These are phyloP conservation scores for Plotosus lineatus DNA, from an alignment of 2,113 vertebrate species.

Conservation along the genomic window DNA sequence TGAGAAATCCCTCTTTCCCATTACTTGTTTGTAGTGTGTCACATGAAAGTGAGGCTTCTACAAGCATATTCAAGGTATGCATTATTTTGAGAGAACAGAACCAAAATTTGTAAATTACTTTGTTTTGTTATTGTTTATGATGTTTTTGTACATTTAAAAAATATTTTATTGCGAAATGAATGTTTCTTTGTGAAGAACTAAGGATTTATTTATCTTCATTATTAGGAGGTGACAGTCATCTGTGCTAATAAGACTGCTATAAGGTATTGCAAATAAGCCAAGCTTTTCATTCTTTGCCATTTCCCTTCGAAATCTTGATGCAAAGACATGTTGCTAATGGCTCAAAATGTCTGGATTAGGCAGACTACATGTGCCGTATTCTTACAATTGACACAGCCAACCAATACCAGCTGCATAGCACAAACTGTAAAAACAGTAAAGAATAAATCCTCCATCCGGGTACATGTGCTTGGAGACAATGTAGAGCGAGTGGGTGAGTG, in stretches of 20 bases:
- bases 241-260: constrained; percentile 46
- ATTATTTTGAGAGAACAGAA: background rate
- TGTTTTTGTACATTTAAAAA: background rate
- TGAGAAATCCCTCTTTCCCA: background rate
- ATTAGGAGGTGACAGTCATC: constrained; percentile 55
- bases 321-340: constrained; percentile 2
- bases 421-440: constrained; percentile 44
- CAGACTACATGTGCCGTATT: constrained; percentile 50
- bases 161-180: too few relatives aligned
- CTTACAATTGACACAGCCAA: constrained; percentile 45
- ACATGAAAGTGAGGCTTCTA: background rate
- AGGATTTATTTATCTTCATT: constrained; percentile 29
- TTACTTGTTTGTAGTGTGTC: constrained; percentile 13
- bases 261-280: constrained; percentile 57
- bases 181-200: background rate
- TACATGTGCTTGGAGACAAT: constrained; percentile 46
- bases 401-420: constrained; percentile 61
- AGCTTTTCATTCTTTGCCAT: background rate
- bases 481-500: constrained; percentile 58
- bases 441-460: constrained; percentile 29
- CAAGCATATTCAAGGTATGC: constrained; percentile 26
- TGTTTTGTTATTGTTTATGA: too few relatives aligned
- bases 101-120: background rate
- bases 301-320: background rate
- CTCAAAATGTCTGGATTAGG: constrained; percentile 36